A percentile compares a stretch with the other conserved stretches of the same genome.
phyloP scores from a whole-genome alignment of 2,113 vertebrate species.

The Hypomesus transpacificus region DNA sequence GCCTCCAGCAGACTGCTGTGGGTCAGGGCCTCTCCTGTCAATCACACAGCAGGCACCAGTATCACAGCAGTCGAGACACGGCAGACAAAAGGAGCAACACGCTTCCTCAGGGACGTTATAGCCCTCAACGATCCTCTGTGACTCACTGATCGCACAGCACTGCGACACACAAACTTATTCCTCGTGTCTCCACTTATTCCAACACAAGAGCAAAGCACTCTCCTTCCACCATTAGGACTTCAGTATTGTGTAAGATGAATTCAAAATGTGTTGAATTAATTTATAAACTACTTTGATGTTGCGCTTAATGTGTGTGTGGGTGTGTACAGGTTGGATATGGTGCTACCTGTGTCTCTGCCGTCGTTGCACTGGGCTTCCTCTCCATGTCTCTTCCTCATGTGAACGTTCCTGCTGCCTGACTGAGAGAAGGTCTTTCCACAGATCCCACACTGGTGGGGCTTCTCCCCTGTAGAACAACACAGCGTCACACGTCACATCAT shows the following conservation, averaged over 20 bases:
- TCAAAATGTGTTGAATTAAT: too few relatives aligned
- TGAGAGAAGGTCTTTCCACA: slow-evolving; percentile 97
- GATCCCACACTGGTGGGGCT: slow-evolving; percentile 92
- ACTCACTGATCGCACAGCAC: too few relatives aligned
- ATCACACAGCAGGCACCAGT: slow-evolving; percentile 7
- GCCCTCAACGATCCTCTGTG: background rate
- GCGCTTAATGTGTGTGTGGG: background rate
- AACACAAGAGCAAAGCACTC: too few relatives aligned
- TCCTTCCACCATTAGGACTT: too few relatives aligned
- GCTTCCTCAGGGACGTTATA: background rate
- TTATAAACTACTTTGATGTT: too few relatives aligned
- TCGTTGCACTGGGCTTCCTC: slow-evolving; percentile 61
- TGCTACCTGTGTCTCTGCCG: slow-evolving; percentile 65
- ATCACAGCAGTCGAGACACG: background rate
- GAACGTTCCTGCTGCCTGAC: slow-evolving; percentile 95
- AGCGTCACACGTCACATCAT: background rate
- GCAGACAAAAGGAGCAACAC: background rate
- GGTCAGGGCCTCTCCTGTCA: slow-evolving; percentile 82
- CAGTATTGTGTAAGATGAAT: too few relatives aligned
- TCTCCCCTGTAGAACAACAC: slow-evolving; percentile 76
- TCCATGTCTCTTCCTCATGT: slow-evolving; percentile 91
- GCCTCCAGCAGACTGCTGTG: slow-evolving; percentile 92
- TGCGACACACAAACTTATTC: too few relatives aligned
- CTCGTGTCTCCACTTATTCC: too few relatives aligned
- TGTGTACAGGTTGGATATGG: background rate